These are phyloP conservation scores for Helicolenus hilgendorfi DNA, from an alignment of 2,797 vertebrate genomes.

Conservation along the genomic window DNA sequence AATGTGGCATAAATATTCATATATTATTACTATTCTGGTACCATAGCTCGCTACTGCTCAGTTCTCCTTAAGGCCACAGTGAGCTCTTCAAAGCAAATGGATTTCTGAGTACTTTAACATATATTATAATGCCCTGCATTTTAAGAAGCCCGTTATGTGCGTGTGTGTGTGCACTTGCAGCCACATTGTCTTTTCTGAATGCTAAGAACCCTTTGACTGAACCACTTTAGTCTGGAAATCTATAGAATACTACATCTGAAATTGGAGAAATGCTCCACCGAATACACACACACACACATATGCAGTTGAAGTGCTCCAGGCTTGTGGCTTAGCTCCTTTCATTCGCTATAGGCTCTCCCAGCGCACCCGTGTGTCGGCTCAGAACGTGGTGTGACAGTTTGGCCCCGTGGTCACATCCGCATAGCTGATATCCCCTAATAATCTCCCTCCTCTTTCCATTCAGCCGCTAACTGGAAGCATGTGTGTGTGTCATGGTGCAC, in stretches of 20 bases:
- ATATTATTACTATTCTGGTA: constrained; percentile 73
- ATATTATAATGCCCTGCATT: constrained; percentile 64
- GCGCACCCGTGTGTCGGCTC: constrained; percentile 39
- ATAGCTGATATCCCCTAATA: constrained; percentile 70
- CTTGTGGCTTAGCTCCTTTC: constrained; percentile 61
- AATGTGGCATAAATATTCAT: constrained; percentile 80
- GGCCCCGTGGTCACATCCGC: constrained; percentile 51
- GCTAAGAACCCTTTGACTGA: constrained; percentile 48
- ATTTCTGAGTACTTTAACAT: constrained; percentile 72
- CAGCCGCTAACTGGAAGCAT: constrained; percentile 44
- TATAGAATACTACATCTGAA: constrained; percentile 46
- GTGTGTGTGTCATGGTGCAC: constrained; percentile 4
- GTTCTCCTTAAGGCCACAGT: constrained; percentile 75
- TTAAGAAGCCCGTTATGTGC: constrained; percentile 40
- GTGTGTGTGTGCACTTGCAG: constrained; percentile 7
- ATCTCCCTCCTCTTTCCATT: constrained; percentile 53
- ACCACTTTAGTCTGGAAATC: constrained; percentile 40
- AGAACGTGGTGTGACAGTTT: constrained; percentile 59
- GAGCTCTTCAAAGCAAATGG: constrained; percentile 79
- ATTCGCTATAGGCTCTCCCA: constrained; percentile 47
- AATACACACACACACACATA: constrained; percentile 5
- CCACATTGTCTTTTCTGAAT: constrained; percentile 58
- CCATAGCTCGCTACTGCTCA: constrained; percentile 49
- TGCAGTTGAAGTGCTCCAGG: constrained; percentile 38
- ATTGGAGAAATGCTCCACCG: neutral